Base-by-base conservation (phyloP, 1,140 invertebrate species). In the Metaphire vulgaris region DNA sequence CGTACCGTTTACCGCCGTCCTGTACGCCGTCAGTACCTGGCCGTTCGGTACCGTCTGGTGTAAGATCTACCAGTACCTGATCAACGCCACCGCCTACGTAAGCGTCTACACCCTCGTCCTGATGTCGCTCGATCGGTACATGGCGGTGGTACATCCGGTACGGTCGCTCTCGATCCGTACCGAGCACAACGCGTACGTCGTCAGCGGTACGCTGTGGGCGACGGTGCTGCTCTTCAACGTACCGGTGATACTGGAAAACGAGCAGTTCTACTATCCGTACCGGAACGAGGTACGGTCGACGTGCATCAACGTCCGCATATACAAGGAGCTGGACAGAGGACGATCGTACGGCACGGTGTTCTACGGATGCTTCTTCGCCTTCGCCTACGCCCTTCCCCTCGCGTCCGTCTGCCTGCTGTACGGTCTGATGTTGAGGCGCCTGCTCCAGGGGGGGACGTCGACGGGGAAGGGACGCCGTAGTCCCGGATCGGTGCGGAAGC, bases 81-180 rank as follows among this genome's bases (percentile, higher is more conserved):
- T 80, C 69, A 85, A 87, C 79, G 94, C 97, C 0, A 96, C 93
- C 15, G 95, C 94, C 0, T 96, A 94, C 81, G 93, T 93, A 2
- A 95, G 93, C 78, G 95, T 97, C 14, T 97, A 96, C 85, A 97
- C n/a, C n/a, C n/a, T n/a, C n/a, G n/a, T n/a, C n/a, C n/a, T n/a
- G n/a, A n/a, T n/a, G n/a, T n/a, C n/a, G 26, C 86, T 97, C 29
- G 96, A 98, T 85, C 90, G 96, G 78, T 98, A 95, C 85, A 88
- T 98, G 81, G 96, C 96, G 28, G 95, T 98, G 14, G 95, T 96
- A 0, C 93, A 96, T 86, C 94, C 95, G 0, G 93, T 98, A 74
- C 89, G 91, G 0, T 95, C 93, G 71, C 96, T 95, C 90, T 91
- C 92, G 0, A 90, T 79, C 83, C 89, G 96, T 74, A 98, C 92